phyloP scores from a whole-genome alignment of 2,797 vertebrate genomes.

The Poecilia wingei region DNA sequence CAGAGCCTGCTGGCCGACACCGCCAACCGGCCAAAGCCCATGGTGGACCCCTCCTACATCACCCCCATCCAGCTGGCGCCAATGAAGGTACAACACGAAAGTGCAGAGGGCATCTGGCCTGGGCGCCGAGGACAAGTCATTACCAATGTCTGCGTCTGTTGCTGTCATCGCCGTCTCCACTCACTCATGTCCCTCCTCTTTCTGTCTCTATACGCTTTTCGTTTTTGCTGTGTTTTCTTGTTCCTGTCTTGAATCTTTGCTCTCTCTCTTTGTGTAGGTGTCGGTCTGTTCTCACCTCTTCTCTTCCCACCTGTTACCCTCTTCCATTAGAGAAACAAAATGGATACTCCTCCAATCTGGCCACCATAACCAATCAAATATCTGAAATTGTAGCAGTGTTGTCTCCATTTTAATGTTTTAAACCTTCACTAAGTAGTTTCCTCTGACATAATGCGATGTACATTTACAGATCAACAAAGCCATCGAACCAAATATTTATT shows the following conservation, averaged over 20 bases:
- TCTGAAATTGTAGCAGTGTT: slow-evolving; percentile 15
- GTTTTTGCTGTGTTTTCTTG: neutral
- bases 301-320: slow-evolving; percentile 45
- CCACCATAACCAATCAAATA: slow-evolving; percentile 41
- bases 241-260: slow-evolving; percentile 26
- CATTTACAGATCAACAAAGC: neutral
- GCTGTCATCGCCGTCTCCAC: slow-evolving; percentile 12
- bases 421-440: slow-evolving; percentile 43
- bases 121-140: slow-evolving; percentile 12
- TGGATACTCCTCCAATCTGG: slow-evolving; percentile 52
- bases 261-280: slow-evolving; percentile 31
- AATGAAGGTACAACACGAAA: slow-evolving; percentile 89
- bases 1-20: slow-evolving; percentile 97
- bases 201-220: neutral
- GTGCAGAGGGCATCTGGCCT: slow-evolving; percentile 11
- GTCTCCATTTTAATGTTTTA: slow-evolving; percentile 27
- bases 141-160: slow-evolving; percentile 6
- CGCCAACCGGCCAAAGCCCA: slow-evolving; percentile 94
- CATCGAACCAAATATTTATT: neutral
- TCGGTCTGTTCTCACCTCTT: slow-evolving; percentile 38
- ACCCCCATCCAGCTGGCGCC: slow-evolving; percentile 97
- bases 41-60: slow-evolving; percentile 99
- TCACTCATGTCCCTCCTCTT: neutral
- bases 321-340: slow-evolving; percentile 33
- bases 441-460: neutral